A percentile compares a stretch with the other conserved stretches of the same genome.
Conservation (phyloP, 2,113 vertebrate genomes). For the Triplophysa tibetana region DNA sequence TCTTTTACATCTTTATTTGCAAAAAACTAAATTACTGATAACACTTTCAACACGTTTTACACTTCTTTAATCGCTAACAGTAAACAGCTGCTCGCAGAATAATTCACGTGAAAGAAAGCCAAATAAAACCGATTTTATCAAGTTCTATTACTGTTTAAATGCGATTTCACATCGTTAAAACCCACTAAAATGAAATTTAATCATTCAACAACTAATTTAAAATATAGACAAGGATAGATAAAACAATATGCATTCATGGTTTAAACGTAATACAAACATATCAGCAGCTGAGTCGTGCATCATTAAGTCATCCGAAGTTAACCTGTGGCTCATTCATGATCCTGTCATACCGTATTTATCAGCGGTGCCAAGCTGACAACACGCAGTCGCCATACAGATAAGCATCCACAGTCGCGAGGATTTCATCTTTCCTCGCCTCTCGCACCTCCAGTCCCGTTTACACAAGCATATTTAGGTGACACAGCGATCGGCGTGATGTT, state of each 20-base stretch:
- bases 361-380: conserved; percentile 66
- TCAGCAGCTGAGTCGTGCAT: not conserved
- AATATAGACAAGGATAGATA: too few relatives aligned
- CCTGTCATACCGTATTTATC: conserved; percentile 69
- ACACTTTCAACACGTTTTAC: not conserved
- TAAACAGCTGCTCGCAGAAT: too few relatives aligned
- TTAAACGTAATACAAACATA: not conserved
- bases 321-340: conserved; percentile 38
- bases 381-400: conserved; percentile 69
- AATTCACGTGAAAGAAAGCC: too few relatives aligned
- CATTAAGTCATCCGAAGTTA: conserved; percentile 1
- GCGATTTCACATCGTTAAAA: not conserved
- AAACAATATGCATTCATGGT: not conserved
- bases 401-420: conserved; percentile 66
- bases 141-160: not conserved
- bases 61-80: not conserved
- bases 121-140: not conserved
- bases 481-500: conserved; percentile 20
- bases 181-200: not conserved
- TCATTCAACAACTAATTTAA: not conserved
- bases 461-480: conserved; percentile 27
- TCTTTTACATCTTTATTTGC: not conserved
- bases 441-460: not conserved
- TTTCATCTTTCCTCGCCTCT: conserved; percentile 62
- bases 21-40: not conserved